Percentiles rank a stretch among this genome's conserved stretches.
Conservation (phyloP, 2,888 invertebrate species). For the Crepidodera aurea region DNA sequence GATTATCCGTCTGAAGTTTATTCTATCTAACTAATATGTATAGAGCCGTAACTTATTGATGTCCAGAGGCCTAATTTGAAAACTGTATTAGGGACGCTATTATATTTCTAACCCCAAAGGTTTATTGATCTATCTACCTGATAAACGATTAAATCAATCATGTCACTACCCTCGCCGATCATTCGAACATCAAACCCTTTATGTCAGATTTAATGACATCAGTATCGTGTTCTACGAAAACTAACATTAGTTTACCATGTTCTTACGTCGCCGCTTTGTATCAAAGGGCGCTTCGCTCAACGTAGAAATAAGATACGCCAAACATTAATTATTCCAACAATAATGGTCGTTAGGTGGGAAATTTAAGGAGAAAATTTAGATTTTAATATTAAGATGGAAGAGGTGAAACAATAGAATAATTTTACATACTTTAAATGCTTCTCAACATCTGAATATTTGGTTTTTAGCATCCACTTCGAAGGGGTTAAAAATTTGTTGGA, state of each 20-base stretch:
- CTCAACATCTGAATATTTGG: too few species aligned
- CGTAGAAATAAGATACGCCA: not conserved
- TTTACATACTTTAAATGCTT: too few species aligned
- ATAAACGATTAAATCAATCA: slow-evolving; percentile 8
- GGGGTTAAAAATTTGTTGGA: too few species aligned
- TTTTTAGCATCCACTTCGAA: too few species aligned
- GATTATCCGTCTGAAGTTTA: too few species aligned
- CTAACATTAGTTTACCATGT: slow-evolving; percentile 3
- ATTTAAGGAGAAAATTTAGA: not conserved
- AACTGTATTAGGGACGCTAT: not conserved
- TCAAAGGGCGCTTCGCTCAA: not conserved
- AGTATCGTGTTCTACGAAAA: slow-evolving; percentile 4
- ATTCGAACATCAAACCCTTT: not conserved
- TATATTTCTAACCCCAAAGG: not conserved
- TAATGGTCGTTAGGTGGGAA: not conserved
- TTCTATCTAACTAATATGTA: too few species aligned
- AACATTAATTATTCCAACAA: not conserved
- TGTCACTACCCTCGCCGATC: not conserved
- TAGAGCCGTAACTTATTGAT: too few species aligned
- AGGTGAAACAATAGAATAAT: too few species aligned
- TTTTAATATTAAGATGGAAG: too few species aligned
- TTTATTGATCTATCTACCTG: slow-evolving; percentile 3
- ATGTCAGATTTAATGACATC: slow-evolving; percentile 10
- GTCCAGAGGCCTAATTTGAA: not conserved
- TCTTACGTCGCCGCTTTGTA: not conserved